Percentiles rank a stretch among this genome's conserved stretches.
Conservation (phyloP, 2,113 vertebrate genomes). For the Oxygymnocypris stewartii region DNA sequence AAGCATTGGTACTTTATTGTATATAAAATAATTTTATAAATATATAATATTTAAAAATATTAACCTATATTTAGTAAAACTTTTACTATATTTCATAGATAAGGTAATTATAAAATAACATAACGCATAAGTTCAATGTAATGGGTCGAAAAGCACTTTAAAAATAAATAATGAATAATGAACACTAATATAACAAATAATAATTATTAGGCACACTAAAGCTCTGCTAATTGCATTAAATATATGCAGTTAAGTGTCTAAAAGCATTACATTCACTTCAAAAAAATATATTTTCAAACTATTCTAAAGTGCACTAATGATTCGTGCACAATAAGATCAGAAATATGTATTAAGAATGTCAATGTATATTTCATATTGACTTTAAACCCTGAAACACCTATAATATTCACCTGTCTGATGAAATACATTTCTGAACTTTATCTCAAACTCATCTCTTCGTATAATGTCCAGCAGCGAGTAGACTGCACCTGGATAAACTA, state of each 20-base stretch:
- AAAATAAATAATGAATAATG: too few species aligned
- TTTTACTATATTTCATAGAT: neutral
- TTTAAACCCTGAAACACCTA: neutral
- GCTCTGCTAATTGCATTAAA: neutral
- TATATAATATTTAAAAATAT: too few species aligned
- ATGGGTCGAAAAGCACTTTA: too few species aligned
- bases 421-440: neutral
- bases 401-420: neutral
- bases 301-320: neutral
- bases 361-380: neutral
- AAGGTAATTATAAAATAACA: neutral
- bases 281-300: neutral
- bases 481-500: constrained; percentile 68
- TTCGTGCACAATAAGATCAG: neutral
- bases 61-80: too few species aligned
- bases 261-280: neutral
- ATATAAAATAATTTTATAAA: too few species aligned
- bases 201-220: too few species aligned
- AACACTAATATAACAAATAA: too few species aligned
- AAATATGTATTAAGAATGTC: neutral
- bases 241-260: neutral
- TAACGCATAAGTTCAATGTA: neutral
- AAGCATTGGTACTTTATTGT: too few species aligned
- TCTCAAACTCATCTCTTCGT: constrained; percentile 29
- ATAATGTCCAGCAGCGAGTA: constrained; percentile 64